Evolutionary conservation across 2,888 invertebrate species (phyloP).

Genomic region (Zootermopsis nevadensis): DNA sequence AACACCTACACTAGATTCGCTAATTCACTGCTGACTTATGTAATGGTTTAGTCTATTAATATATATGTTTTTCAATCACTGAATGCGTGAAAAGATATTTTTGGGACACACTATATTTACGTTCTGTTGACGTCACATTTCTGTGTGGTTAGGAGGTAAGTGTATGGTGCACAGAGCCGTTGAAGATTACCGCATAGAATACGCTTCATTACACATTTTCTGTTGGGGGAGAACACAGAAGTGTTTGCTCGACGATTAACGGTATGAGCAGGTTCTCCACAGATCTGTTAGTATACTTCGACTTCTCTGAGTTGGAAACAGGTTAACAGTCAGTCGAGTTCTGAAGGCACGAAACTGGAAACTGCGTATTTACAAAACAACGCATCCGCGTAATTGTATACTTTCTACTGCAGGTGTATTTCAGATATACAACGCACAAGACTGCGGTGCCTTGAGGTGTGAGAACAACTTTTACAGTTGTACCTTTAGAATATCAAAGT

Average conservation of each 20-base stretch:
- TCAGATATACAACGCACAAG: not conserved
- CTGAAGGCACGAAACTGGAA: not conserved
- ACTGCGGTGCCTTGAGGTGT: not conserved
- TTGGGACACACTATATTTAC: too few relatives aligned
- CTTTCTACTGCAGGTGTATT: not conserved
- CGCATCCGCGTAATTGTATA: not conserved
- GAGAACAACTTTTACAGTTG: not conserved
- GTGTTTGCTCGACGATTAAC: not conserved
- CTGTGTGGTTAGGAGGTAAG: too few relatives aligned
- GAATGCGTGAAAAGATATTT: too few relatives aligned
- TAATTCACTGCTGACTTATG: too few relatives aligned
- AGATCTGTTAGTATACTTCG: conserved; percentile 3
- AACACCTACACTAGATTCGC: too few relatives aligned
- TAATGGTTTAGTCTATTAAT: too few relatives aligned
- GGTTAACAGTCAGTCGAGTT: not conserved
- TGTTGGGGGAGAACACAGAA: not conserved
- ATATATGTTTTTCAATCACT: too few relatives aligned
- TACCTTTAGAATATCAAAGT: not conserved
- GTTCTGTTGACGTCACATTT: too few relatives aligned
- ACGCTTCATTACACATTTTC: conserved; percentile 16
- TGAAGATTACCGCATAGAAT: not conserved
- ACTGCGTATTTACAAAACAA: not conserved
- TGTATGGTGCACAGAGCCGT: too few relatives aligned
- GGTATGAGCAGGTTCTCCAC: conserved; percentile 9
- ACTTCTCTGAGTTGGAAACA: not conserved